phyloP scores from a whole-genome alignment of 2,113 vertebrate species.

The Periophthalmus modestus region DNA sequence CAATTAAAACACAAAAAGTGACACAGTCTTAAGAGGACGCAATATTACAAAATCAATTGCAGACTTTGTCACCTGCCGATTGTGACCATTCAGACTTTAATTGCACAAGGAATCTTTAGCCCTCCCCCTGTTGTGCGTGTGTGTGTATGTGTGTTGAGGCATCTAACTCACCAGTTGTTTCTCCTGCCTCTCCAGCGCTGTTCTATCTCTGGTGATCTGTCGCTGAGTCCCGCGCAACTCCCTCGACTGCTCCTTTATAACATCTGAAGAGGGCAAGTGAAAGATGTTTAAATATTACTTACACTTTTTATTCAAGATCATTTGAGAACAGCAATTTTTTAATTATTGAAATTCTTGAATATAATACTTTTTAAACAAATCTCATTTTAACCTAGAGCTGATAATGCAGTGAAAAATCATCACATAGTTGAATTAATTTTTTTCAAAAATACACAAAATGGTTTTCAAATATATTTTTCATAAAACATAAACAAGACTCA shows the following conservation, averaged over 20 bases:
- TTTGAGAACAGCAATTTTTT: neutral
- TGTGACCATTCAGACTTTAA: neutral
- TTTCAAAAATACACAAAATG: too few species aligned
- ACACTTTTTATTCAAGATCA: neutral
- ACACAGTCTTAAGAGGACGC: neutral
- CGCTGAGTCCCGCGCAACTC: conserved; percentile 96
- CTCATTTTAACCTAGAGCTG: neutral
- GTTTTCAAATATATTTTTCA: too few species aligned
- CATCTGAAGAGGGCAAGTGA: conserved; percentile 75
- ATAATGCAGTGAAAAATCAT: neutral
- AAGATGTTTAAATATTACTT: neutral
- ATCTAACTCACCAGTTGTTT: conserved; percentile 90
- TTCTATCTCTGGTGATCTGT: conserved; percentile 91
- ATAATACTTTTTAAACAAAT: neutral
- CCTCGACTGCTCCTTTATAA: conserved; percentile 94
- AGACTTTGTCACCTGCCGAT: neutral
- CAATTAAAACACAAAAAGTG: neutral
- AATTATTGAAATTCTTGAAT: neutral
- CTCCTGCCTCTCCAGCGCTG: conserved; percentile 93
- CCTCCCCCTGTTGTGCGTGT: neutral
- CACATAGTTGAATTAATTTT: neutral
- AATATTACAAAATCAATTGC: neutral
- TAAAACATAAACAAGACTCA: neutral
- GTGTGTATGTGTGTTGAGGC: conserved; percentile 5
- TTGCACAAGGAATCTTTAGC: neutral